Evolutionary conservation across 2,888 invertebrate species (phyloP).

Genomic region (Tortrix viridana): DNA sequence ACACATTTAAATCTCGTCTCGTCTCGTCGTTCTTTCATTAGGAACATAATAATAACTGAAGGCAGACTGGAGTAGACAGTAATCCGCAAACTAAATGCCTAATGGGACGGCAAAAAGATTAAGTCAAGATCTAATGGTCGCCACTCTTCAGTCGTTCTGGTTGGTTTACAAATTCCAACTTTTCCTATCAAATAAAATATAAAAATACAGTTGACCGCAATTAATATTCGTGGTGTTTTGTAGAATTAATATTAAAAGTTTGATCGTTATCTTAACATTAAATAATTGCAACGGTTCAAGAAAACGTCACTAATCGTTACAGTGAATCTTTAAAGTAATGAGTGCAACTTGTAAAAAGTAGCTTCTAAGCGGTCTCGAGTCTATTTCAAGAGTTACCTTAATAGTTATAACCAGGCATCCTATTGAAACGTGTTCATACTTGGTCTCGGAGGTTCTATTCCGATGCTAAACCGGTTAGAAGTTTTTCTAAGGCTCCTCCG

Average conservation of each 20-base stretch:
- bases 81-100: too few relatives aligned
- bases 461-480: conserved; percentile 65
- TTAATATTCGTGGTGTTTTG: too few relatives aligned
- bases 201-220: too few relatives aligned
- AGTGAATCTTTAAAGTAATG: conserved; percentile 11
- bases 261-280: conserved; percentile 9
- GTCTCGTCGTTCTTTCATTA: too few relatives aligned
- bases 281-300: conserved; percentile 15
- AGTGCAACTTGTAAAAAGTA: conserved; percentile 19
- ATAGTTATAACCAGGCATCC: conserved; percentile 48
- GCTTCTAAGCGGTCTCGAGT: conserved; percentile 16
- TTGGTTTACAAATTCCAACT: too few relatives aligned
- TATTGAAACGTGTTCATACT: conserved; percentile 55
- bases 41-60: too few relatives aligned
- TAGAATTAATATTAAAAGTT: not conserved
- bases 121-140: too few relatives aligned
- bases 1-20: too few relatives aligned
- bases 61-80: too few relatives aligned
- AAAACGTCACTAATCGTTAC: conserved; percentile 13
- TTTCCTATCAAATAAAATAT: too few relatives aligned
- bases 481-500: conserved; percentile 63
- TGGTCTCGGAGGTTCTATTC: conserved; percentile 55
- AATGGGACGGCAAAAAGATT: too few relatives aligned
- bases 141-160: too few relatives aligned
- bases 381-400: conserved; percentile 37